These are phyloP conservation scores for Cryptoblepharus egeriae DNA, from an alignment of 2,797 vertebrate species.

Conservation along the genomic window DNA sequence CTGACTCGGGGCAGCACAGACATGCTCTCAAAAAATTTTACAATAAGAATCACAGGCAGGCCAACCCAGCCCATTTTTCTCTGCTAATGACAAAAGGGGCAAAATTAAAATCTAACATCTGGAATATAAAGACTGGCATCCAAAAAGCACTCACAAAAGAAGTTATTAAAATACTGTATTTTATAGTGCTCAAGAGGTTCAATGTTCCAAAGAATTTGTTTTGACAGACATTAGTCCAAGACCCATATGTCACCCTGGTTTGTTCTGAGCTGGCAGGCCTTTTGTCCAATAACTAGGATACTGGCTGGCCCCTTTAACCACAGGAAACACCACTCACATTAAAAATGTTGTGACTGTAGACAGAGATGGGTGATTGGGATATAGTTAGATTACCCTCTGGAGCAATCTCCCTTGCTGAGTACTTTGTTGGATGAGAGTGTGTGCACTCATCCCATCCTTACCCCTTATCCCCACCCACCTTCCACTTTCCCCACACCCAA, in stretches of 20 bases:
- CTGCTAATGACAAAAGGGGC: constrained; percentile 26
- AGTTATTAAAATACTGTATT: constrained; percentile 80
- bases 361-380: neutral
- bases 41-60: constrained; percentile 15
- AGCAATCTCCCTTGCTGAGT: constrained; percentile 9
- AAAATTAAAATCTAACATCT: constrained; percentile 68
- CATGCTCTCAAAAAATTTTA: fast-evolving
- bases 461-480: neutral
- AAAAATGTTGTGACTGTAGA: constrained; percentile 44
- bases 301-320: constrained; percentile 66
- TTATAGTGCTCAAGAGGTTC: constrained; percentile 76
- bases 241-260: neutral
- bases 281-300: constrained; percentile 37
- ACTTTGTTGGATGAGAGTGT: neutral
- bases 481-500: neutral
- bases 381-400: neutral
- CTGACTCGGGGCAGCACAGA: constrained; percentile 6
- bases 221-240: neutral
- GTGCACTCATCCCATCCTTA: neutral
- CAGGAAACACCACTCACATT: constrained; percentile 75
- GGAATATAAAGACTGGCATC: constrained; percentile 77
- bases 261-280: neutral
- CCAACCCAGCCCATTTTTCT: constrained; percentile 26
- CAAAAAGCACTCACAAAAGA: constrained; percentile 62
- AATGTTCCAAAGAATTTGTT: constrained; percentile 64